A percentile compares a stretch with the other conserved stretches of the same genome.
phyloP scores from a whole-genome alignment of 2,888 invertebrate species.

The Lordiphosa andalusiaca region DNA sequence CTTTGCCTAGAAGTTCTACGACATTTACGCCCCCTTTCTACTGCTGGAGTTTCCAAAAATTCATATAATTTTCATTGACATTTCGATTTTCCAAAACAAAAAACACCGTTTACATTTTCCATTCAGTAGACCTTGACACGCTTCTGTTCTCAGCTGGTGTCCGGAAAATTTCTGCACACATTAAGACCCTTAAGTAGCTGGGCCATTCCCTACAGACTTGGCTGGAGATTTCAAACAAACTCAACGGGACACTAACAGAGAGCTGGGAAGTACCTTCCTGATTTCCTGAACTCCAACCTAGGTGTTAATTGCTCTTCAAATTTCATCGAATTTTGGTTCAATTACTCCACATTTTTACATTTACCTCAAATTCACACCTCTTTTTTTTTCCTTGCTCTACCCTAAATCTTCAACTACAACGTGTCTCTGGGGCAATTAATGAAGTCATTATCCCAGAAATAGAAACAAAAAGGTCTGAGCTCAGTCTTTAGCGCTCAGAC shows the following conservation, averaged over 20 bases:
- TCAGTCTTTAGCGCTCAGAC: constrained; percentile 30
- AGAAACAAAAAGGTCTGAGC: background rate
- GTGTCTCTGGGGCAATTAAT: constrained; percentile 29
- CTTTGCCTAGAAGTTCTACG: no score
- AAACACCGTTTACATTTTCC: constrained; percentile 15
- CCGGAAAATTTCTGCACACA: constrained; percentile 41
- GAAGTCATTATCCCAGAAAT: constrained; percentile 27
- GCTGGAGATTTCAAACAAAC: constrained; percentile 70
- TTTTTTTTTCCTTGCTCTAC: constrained; percentile 3
- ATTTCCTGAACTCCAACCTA: constrained; percentile 57
- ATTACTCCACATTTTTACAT: constrained; percentile 45
- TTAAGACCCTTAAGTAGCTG: constrained; percentile 72
- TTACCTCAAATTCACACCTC: constrained; percentile 70
- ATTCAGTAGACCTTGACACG: constrained; percentile 76
- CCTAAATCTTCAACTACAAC: constrained; percentile 12
- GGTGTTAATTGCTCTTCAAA: constrained; percentile 65
- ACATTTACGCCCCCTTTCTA: no score
- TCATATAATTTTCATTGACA: no score
- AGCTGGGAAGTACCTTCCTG: constrained; percentile 7
- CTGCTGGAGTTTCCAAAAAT: no score
- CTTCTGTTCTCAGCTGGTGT: constrained; percentile 70
- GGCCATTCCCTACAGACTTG: constrained; percentile 41
- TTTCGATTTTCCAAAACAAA: no score
- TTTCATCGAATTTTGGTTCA: constrained; percentile 52
- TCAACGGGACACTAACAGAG: constrained; percentile 49